Conservation (phyloP, 2,888 invertebrate genomes). For the Eledona agricola region DNA sequence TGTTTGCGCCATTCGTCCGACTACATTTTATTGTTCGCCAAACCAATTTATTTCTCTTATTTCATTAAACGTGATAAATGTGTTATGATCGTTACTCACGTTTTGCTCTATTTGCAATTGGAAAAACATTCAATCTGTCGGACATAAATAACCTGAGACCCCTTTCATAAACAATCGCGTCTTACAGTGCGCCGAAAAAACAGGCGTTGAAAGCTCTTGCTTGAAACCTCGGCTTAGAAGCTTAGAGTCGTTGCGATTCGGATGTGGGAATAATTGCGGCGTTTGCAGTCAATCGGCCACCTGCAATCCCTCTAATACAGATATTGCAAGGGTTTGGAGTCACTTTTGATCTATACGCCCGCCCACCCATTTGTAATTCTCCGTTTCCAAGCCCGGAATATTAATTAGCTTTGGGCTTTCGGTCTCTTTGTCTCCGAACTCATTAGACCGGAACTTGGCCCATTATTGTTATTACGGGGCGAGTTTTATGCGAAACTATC, state of each 20-base stretch:
- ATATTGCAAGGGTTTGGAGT: conserved; percentile 18
- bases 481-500: conserved; percentile 10
- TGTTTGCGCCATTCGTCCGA: conserved; percentile 14
- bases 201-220: too few species aligned
- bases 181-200: conserved; percentile 1
- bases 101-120: conserved; percentile 28
- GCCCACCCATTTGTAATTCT: conserved; percentile 26
- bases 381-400: conserved; percentile 25
- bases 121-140: conserved; percentile 28
- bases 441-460: conserved; percentile 22
- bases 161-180: conserved; percentile 7
- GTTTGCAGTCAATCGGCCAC: conserved; percentile 24
- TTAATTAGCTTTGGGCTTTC: conserved; percentile 28
- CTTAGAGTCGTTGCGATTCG: too few species aligned
- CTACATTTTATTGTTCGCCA: conserved; percentile 35
- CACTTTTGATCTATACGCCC: conserved; percentile 32
- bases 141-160: conserved; percentile 30
- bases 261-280: conserved; percentile 17
- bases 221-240: too few species aligned
- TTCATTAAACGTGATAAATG: conserved; percentile 39
- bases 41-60: conserved; percentile 38
- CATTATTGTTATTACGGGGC: conserved; percentile 18
- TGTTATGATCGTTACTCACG: conserved; percentile 32
- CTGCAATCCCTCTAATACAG: conserved; percentile 20
- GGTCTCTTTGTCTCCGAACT: conserved; percentile 9